Evolutionary conservation across 2,888 invertebrate species (phyloP).

Genomic region (Yponomeuta cagnagella): DNA sequence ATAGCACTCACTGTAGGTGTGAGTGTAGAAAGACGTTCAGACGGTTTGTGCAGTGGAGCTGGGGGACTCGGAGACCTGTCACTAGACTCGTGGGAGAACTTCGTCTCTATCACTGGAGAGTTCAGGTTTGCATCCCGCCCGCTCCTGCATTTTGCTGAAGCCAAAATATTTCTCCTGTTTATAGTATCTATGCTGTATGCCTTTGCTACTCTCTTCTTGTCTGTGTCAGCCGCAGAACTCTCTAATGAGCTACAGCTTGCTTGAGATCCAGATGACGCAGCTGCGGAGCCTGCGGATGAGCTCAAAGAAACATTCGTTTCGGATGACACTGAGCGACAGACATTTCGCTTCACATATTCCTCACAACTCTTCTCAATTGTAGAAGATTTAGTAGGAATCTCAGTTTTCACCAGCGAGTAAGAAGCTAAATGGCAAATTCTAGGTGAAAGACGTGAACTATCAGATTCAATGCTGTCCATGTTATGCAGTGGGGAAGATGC

Average conservation of each 20-base stretch:
- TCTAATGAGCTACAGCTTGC: constrained; percentile 81
- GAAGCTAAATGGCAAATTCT: constrained; percentile 55
- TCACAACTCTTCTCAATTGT: constrained; percentile 50
- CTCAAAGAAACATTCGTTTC: constrained; percentile 83
- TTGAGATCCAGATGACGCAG: constrained; percentile 82
- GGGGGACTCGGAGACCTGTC: constrained; percentile 70
- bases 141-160: constrained; percentile 90
- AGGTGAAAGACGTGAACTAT: constrained; percentile 70
- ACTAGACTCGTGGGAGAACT: constrained; percentile 78
- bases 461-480: constrained; percentile 75
- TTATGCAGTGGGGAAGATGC: constrained; percentile 84
- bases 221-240: constrained; percentile 78
- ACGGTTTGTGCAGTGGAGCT: constrained; percentile 65
- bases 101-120: constrained; percentile 83
- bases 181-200: constrained; percentile 88
- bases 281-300: constrained; percentile 81
- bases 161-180: constrained; percentile 90
- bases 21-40: constrained; percentile 74
- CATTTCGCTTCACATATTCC: constrained; percentile 71
- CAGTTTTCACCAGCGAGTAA: constrained; percentile 62
- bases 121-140: constrained; percentile 84
- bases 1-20: constrained; percentile 69
- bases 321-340: constrained; percentile 81
- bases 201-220: constrained; percentile 82
- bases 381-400: constrained; percentile 51